Base-by-base conservation (phyloP, 2,888 invertebrate species). In the Cybosia mesomella region DNA sequence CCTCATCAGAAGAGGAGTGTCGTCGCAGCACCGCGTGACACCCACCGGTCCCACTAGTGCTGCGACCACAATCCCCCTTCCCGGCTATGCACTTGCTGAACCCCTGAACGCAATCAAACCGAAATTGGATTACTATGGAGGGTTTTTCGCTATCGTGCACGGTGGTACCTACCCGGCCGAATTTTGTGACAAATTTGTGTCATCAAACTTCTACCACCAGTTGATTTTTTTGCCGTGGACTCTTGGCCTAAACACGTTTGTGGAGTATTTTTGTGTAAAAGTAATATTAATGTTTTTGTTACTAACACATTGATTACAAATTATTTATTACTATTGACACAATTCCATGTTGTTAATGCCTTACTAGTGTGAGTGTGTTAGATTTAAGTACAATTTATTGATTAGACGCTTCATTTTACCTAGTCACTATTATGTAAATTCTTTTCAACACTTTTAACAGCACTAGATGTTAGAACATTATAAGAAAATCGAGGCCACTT, bases 301-400 rank as follows among this genome's bases (percentile, higher is more conserved):
- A 74, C 28, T 63, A 67, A 71, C 67, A 77, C 68, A 66, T 71
- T 77, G 60, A 61, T 73, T 63, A 39, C 21, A 32, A 34, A 22
- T 39, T 71, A 81, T 79, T 80, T 76, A 76, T 82, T 79, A 74
- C 68, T 64, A 69, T 55, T 66, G 70, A 82, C 70, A 78, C 79
- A 55, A 73, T 76, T 74, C 55, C 80, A 81, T 81, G 79, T 83
- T 82, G 81, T 83, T 86, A 88, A 83, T 86, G 91, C 91, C 90
- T 91, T 91, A 90, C 85, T 89, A 90, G 88, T 83, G 82, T 83
- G 87, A 86, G 84, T 83, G 85, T 83, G 82, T 80, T 86, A 87
- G 85, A 72, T 64, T 78, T 86, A 84, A 83, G 85, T 77, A 80
- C 75, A 65, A 64, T 64, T n/a, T 43, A 49, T 82, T 81, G 71